These are phyloP conservation scores for Drosophila eugracilis DNA, from an alignment of 1,140 invertebrate species.

Conservation along the genomic window DNA sequence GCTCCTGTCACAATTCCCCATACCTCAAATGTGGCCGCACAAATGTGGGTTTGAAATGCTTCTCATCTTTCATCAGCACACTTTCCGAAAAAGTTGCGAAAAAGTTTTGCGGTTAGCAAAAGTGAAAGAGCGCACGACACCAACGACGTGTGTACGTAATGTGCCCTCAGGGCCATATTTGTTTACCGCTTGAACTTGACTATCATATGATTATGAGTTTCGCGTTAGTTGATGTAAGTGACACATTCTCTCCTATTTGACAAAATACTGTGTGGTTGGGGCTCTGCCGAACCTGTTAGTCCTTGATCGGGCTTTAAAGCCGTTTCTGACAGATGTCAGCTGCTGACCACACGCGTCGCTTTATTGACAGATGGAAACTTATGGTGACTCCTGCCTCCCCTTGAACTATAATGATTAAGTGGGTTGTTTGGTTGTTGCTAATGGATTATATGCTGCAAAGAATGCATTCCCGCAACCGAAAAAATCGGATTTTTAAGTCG, in stretches of 20 bases:
- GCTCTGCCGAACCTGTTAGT: slow-evolving; percentile 10
- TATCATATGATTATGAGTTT: slow-evolving; percentile 53
- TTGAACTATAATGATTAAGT: slow-evolving; percentile 17
- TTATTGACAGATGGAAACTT: slow-evolving; percentile 30
- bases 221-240: background rate
- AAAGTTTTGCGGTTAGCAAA: slow-evolving; percentile 72
- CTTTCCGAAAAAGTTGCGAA: slow-evolving; percentile 10
- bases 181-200: slow-evolving; percentile 58
- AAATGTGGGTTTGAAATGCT: slow-evolving; percentile 16
- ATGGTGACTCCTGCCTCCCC: slow-evolving; percentile 6
- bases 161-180: slow-evolving; percentile 63
- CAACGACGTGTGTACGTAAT: slow-evolving; percentile 41
- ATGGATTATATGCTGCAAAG: slow-evolving; percentile 18
- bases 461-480: background rate
- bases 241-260: slow-evolving; percentile 25
- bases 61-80: background rate
- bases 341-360: slow-evolving; percentile 2
- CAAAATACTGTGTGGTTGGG: slow-evolving; percentile 34
- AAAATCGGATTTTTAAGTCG: slow-evolving; percentile 8
- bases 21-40: slow-evolving; percentile 13
- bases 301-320: slow-evolving; percentile 15
- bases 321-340: slow-evolving; percentile 20
- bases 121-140: slow-evolving; percentile 40
- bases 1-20: no score
- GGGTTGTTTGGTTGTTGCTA: slow-evolving; percentile 7